phyloP scores from a whole-genome alignment of 2,113 vertebrate species.

The Campylomormyrus numenius region DNA sequence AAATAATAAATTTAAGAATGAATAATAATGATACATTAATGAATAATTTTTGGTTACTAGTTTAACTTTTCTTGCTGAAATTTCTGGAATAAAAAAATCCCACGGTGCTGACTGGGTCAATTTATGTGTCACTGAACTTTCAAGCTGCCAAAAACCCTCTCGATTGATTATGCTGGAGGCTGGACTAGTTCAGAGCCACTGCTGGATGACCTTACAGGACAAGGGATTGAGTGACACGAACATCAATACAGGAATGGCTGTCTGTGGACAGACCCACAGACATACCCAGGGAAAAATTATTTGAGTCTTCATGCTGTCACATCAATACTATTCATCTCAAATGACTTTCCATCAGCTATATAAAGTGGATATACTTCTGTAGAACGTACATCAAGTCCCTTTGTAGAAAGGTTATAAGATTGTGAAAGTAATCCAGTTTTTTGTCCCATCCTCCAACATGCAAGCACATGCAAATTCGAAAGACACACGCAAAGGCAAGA shows the following conservation, averaged over 20 bases:
- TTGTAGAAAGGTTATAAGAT: not conserved
- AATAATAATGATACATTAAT: not conserved
- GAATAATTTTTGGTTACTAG: slow-evolving; percentile 9
- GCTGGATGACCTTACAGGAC: slow-evolving; percentile 50
- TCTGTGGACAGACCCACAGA: slow-evolving; percentile 30
- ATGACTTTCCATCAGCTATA: not conserved
- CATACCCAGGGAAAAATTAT: slow-evolving; percentile 21
- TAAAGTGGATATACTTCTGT: not conserved
- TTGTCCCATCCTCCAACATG: not conserved
- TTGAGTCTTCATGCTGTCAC: slow-evolving; percentile 13
- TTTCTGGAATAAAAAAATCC: slow-evolving; percentile 40
- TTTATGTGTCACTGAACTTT: slow-evolving; percentile 41
- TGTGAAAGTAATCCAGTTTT: not conserved
- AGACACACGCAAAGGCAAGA: not conserved
- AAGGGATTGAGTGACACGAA: slow-evolving; percentile 42
- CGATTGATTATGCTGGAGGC: slow-evolving; percentile 56
- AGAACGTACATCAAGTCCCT: not conserved
- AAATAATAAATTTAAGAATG: slow-evolving; percentile 26
- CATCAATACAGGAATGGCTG: slow-evolving; percentile 35
- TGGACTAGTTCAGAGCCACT: slow-evolving; percentile 53
- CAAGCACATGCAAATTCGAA: not conserved
- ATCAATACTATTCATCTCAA: slow-evolving; percentile 13
- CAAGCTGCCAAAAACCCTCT: slow-evolving; percentile 48
- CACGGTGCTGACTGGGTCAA: slow-evolving; percentile 38
- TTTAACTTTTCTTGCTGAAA: slow-evolving; percentile 37